phyloP scores from a whole-genome alignment of 2,113 vertebrate genomes.

The Nothobranchius furzeri region DNA sequence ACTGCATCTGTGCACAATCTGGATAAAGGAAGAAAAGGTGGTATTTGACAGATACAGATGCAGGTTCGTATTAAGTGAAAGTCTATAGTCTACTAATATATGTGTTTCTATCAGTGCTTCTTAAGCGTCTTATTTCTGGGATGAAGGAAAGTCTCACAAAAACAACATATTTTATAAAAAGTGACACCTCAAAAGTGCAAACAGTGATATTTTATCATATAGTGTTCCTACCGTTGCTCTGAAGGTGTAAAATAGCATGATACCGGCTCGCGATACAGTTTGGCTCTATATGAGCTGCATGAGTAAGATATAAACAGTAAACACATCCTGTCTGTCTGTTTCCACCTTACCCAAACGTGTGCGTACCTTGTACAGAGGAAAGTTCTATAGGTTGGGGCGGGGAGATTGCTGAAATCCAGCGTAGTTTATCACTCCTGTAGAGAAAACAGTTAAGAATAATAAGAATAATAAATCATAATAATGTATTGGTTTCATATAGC shows the following conservation, averaged over 20 bases:
- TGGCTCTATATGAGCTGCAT: too few species aligned
- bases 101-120: background rate
- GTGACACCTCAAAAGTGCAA: too few species aligned
- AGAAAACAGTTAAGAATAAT: background rate
- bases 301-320: background rate
- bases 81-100: too few species aligned
- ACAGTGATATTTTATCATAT: background rate
- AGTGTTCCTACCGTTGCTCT: too few species aligned
- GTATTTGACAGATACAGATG: background rate
- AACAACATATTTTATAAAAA: too few species aligned
- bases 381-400: slow-evolving; percentile 80
- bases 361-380: slow-evolving; percentile 73
- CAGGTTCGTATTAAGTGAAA: background rate
- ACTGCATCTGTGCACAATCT: slow-evolving; percentile 92
- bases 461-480: too few species aligned
- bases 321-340: background rate
- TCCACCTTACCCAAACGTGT: too few species aligned
- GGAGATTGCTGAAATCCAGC: slow-evolving; percentile 93
- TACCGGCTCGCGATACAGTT: background rate
- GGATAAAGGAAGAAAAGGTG: background rate
- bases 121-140: too few species aligned
- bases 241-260: background rate
- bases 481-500: too few species aligned
- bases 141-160: too few species aligned
- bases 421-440: slow-evolving; percentile 90